These are phyloP conservation scores for Pasiphila rectangulata DNA, from an alignment of 2,888 invertebrate species.

Conservation along the genomic window DNA sequence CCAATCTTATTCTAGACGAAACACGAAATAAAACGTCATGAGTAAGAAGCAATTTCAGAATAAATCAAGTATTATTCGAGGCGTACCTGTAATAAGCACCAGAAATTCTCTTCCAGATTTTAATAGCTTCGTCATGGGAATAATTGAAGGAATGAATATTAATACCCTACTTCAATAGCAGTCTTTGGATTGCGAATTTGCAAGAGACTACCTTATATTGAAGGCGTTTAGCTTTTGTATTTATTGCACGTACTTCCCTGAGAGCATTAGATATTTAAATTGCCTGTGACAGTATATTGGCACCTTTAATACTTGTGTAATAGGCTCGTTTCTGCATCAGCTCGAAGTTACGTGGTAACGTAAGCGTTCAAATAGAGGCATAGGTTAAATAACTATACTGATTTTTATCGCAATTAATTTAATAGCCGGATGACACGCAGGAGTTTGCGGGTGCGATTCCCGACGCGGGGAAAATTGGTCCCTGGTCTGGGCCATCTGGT, in stretches of 20 bases:
- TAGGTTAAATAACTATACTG: too few species aligned
- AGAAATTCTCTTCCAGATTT: constrained; percentile 46
- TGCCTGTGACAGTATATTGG: not conserved
- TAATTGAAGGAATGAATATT: constrained; percentile 68
- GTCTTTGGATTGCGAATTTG: constrained; percentile 60
- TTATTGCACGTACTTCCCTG: constrained; percentile 11
- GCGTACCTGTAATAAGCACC: constrained; percentile 52
- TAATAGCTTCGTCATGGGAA: constrained; percentile 62
- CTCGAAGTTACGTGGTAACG: too few species aligned
- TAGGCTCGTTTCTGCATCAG: too few species aligned
- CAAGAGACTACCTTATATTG: constrained; percentile 41
- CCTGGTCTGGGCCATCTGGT: too few species aligned
- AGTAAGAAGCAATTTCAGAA: constrained; percentile 35
- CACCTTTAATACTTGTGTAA: not conserved
- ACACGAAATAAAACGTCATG: constrained; percentile 12
- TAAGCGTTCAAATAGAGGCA: too few species aligned
- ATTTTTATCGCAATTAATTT: too few species aligned
- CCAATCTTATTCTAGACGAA: too few species aligned
- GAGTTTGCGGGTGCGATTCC: too few species aligned
- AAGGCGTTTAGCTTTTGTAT: constrained; percentile 11
- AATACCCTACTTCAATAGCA: constrained; percentile 62
- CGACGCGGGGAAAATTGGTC: too few species aligned
- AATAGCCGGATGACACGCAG: too few species aligned
- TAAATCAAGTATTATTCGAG: constrained; percentile 50
- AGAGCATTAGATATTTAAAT: constrained; percentile 2